phyloP scores from a whole-genome alignment of 2,888 invertebrate genomes.

The Macroteleia sp. region DNA sequence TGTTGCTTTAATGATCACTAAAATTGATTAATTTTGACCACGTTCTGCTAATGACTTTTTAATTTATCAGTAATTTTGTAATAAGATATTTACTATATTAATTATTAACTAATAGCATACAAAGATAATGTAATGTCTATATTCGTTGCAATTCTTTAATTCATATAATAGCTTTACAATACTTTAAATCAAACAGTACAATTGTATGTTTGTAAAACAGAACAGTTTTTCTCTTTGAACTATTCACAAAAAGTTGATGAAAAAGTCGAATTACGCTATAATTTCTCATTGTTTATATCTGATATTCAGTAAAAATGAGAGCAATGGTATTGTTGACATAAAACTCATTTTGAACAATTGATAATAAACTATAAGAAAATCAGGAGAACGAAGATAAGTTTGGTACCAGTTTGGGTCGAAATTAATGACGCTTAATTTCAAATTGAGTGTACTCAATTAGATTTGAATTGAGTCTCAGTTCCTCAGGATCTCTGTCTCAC shows the following conservation, averaged over 20 bases:
- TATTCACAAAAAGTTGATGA: background rate
- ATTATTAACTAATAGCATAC: too few relatives aligned
- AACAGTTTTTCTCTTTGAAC: conserved; percentile 4
- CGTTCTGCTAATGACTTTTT: too few relatives aligned
- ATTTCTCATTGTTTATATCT: background rate
- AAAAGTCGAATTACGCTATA: background rate
- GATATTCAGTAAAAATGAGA: conserved; percentile 13
- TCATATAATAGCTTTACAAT: background rate
- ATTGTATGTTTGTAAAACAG: background rate
- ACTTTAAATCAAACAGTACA: background rate
- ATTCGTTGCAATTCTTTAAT: too few relatives aligned
- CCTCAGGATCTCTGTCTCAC: conserved; percentile 4
- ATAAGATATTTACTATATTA: too few relatives aligned
- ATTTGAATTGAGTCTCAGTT: too few relatives aligned
- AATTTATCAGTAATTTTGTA: too few relatives aligned
- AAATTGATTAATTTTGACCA: too few relatives aligned
- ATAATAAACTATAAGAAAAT: too few relatives aligned
- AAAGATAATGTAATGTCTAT: too few relatives aligned
- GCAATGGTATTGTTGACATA: conserved; percentile 7
- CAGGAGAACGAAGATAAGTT: too few relatives aligned
- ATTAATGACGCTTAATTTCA: background rate
- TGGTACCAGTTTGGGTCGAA: conserved; percentile 13
- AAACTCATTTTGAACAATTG: conserved; percentile 15
- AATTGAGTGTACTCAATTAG: conserved; percentile 21
- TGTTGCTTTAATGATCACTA: too few relatives aligned